Conservation (phyloP, 1,140 invertebrate species). For the Belonocnema kinseyi region DNA sequence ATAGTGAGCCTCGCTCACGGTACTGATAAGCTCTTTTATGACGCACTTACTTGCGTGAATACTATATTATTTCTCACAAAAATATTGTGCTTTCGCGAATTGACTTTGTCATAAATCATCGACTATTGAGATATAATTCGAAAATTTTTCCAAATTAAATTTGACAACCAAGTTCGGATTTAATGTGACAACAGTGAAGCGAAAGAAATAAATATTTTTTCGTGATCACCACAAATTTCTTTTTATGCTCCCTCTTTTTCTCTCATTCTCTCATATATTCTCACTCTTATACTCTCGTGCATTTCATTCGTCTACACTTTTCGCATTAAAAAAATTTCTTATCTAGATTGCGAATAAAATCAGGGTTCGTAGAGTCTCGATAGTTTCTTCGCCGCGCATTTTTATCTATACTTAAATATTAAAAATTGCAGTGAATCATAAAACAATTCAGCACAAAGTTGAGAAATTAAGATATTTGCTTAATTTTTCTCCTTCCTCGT, state of each 20-base stretch:
- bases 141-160: too few species aligned
- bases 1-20: conserved; percentile 16
- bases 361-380: not conserved
- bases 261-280: conserved; percentile 3
- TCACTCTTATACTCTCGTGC: conserved; percentile 21
- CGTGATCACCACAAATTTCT: not conserved
- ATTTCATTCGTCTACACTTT: conserved; percentile 14
- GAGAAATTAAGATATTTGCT: too few species aligned
- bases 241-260: not conserved
- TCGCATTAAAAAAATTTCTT: conserved; percentile 12
- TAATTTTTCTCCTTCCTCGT: too few species aligned
- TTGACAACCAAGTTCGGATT: too few species aligned
- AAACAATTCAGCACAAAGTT: too few species aligned
- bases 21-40: conserved; percentile 15
- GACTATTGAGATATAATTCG: too few species aligned
- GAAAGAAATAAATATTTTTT: too few species aligned
- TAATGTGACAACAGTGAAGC: too few species aligned
- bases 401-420: not conserved
- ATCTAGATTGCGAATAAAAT: conserved; percentile 21
- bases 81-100: not conserved
- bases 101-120: not conserved
- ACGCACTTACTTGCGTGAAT: conserved; percentile 7
- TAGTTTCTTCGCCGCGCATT: not conserved
- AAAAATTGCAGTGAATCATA: too few species aligned
- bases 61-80: conserved; percentile 10